Evolutionary conservation across 2,113 vertebrate genomes (phyloP), one percentile per base, ranked within the genome.

Genomic region (Lipotes vexillifer): DNA sequence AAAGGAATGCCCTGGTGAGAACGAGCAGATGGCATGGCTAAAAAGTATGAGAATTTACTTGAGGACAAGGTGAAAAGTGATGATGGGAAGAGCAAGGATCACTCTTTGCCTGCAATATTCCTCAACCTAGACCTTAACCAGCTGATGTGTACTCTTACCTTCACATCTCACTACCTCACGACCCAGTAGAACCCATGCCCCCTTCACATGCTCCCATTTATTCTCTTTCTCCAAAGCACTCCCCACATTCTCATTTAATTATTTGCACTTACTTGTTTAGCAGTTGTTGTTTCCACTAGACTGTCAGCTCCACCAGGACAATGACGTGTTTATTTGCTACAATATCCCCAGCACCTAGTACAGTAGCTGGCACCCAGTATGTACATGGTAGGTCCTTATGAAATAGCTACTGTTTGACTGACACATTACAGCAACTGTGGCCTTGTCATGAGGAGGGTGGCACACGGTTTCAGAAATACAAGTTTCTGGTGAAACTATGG

Each of bases 401-500:
- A 68, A 80, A 92, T 33, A 2, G 36, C 55, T 66, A 3, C 38
- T 93, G 92, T 93, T 49, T 78, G 31, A 86, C 52, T 12, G 65
- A 59, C 5, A 25, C 9, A 52, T 29, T 25, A 59, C 2, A 49
- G 88, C 3, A 65, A 88, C n/a, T 2, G 4, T 6, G 65, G 72
- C 29, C 8, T 41, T 65, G 36, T 57, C 27, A 69, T 91, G 83
- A 77, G 59, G 29, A 69, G 13, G 13, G 36, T 69, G 65, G 46
- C 46, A 88, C 49, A 57, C 0, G 66, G 61, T 29, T 33, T 81
- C 36, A 29, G 77, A 83, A 95, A 65, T 29, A 74, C 8, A 59
- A 85, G 44, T 77, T 93, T 92, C 52, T 96, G 17, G 92, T 94
- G 63, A 93, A 89, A 90, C 11, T 41, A 46, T 29, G 55, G 27